These are phyloP conservation scores for Scalopus aquaticus DNA, from an alignment of 2,113 vertebrate species.

Conservation along the genomic window DNA sequence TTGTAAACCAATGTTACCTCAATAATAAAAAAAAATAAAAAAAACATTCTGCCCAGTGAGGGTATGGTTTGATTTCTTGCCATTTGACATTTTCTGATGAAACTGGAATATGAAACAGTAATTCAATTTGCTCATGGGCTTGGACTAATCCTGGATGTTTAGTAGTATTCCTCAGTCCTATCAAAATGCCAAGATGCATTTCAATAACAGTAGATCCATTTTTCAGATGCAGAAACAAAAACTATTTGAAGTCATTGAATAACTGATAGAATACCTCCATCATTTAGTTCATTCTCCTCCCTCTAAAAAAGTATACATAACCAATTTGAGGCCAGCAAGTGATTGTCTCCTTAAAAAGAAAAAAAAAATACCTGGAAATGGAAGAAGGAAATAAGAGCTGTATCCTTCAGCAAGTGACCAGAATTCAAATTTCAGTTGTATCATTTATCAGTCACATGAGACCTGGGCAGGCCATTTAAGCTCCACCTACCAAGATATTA, in stretches of 20 bases:
- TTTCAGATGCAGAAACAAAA: slow-evolving; percentile 42
- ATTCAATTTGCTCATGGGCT: neutral
- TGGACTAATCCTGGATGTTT: neutral
- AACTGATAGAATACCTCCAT: slow-evolving; percentile 6
- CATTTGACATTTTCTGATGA: slow-evolving; percentile 24
- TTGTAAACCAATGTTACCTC: too few species aligned
- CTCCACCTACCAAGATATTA: slow-evolving; percentile 34
- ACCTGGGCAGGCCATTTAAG: neutral
- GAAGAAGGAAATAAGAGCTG: neutral
- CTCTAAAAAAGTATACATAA: neutral
- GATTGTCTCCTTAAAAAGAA: neutral
- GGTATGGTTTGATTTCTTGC: neutral
- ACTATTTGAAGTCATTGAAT: neutral
- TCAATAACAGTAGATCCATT: neutral
- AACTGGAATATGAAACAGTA: neutral
- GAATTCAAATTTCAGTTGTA: slow-evolving; percentile 53
- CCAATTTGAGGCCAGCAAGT: neutral
- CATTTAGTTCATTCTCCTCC: neutral
- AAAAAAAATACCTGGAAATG: neutral
- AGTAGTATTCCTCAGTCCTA: neutral
- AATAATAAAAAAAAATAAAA: too few species aligned
- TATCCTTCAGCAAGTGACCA: slow-evolving; percentile 1
- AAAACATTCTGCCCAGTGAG: neutral
- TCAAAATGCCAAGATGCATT: slow-evolving; percentile 32
- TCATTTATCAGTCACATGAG: slow-evolving; percentile 26